Base-by-base conservation (phyloP, 2,113 vertebrate species). In the Sprattus sprattus region DNA sequence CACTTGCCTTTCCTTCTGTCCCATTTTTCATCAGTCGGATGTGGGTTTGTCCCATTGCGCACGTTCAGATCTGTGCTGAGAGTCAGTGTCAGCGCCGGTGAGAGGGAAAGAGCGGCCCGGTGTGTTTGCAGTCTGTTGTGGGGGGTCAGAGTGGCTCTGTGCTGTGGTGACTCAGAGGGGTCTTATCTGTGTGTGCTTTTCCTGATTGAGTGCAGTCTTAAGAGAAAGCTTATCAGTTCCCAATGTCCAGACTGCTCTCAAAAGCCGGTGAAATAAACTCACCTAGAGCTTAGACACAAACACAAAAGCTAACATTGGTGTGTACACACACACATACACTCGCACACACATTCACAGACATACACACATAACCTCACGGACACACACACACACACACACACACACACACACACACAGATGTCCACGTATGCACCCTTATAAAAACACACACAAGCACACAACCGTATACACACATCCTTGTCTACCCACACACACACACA, bases 331-430 rank as follows among this genome's bases (percentile, higher is more conserved):
- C 57, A 64, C 60, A 60, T 18, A 60, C 54, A 60, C 20, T 6
- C 16, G 3, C 54, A 22, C 54, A 22, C 18, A 49, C 50, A 15
- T 25, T 8, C 46, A 6, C 5, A 16, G 7, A 18, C 49, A 25
- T 6, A 45, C 39, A 46, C 9, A 44, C 20, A 16, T 18, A 9
- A 25, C 4, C 39, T 39, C 39, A 39, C 50, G n/a, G n/a, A n/a
- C 28, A 15, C 22, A 64, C 54, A 45, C 54, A 83, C 54, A 60
- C 54, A 45, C 18, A 83, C 18, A 3, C 82, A 64, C 82, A 83
- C 54, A 83, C 52, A 60, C 82, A 82, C 82, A 60, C 50, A 45
- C 83, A 28, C 39, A 46, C 39, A 39, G 39, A 39, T 39, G 39
- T 39, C 39, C 39, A 39, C 39, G 39, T 39, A 39, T 39, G 39